A percentile compares a stretch with the other conserved stretches of the same genome.
These are phyloP conservation scores for Ditylenchus dipsaci DNA, from an alignment of 1,140 invertebrate species.

Conservation along the genomic window DNA sequence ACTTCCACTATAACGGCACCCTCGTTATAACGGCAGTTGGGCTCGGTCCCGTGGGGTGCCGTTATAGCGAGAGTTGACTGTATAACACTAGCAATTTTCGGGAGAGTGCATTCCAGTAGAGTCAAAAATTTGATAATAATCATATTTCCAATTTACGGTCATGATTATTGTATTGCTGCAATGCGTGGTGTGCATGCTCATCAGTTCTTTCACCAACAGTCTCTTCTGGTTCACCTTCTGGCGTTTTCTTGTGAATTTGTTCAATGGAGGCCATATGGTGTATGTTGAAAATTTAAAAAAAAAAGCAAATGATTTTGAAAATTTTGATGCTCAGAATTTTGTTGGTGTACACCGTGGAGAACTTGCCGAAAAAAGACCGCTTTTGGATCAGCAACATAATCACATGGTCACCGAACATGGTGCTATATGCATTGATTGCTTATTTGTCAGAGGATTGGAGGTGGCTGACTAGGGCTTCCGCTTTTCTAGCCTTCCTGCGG, in stretches of 20 bases:
- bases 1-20: no score
- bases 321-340: constrained; percentile 15
- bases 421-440: constrained; percentile 39
- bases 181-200: constrained; percentile 38
- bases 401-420: constrained; percentile 33
- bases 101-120: no score
- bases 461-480: constrained; percentile 23
- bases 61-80: no score
- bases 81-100: no score
- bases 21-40: no score
- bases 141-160: constrained; percentile 12
- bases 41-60: no score
- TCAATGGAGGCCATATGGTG: constrained; percentile 41
- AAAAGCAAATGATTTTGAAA: no score
- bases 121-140: no score
- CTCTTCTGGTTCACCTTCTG: constrained; percentile 35
- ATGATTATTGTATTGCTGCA: constrained; percentile 34
- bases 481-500: constrained; percentile 34
- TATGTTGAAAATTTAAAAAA: constrained; percentile 25
- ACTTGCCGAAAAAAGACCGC: constrained; percentile 43
- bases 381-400: constrained; percentile 40
- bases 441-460: constrained; percentile 40
- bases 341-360: constrained; percentile 43
- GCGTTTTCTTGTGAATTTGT: constrained; percentile 41
- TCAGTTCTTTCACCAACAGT: constrained; percentile 32